Conservation (phyloP, 2,888 invertebrate species). For the Lagria hirta region DNA sequence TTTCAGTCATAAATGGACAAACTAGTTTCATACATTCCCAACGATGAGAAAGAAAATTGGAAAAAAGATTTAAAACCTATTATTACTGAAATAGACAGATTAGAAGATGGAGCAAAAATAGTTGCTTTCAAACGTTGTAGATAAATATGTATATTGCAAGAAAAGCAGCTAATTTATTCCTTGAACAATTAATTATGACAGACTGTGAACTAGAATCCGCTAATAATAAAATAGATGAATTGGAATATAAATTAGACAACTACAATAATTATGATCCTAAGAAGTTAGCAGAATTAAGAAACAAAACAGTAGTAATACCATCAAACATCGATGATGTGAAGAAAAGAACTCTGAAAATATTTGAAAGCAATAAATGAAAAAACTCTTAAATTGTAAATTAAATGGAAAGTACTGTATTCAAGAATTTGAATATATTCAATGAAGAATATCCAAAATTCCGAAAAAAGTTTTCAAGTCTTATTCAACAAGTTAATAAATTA, state of each 20-base stretch:
- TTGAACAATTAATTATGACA: conserved; percentile 26
- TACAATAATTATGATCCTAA: conserved; percentile 21
- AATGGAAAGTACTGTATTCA: conserved; percentile 25
- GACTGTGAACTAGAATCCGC: conserved; percentile 25
- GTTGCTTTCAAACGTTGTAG: conserved; percentile 19
- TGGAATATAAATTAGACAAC: conserved; percentile 22
- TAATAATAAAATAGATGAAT: conserved; percentile 24
- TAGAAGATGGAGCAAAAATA: conserved; percentile 21
- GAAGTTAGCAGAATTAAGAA: conserved; percentile 18
- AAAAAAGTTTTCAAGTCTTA: conserved; percentile 26
- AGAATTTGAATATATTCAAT: conserved; percentile 23
- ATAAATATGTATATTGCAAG: conserved; percentile 5
- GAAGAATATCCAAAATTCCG: conserved; percentile 26
- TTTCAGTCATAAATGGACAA: conserved; percentile 14
- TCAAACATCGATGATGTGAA: conserved; percentile 21
- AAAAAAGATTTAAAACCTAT: conserved; percentile 14
- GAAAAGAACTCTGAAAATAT: conserved; percentile 21
- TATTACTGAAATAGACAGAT: conserved; percentile 12
- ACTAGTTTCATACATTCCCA: conserved; percentile 5
- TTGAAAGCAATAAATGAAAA: conserved; percentile 21
- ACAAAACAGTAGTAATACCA: conserved; percentile 23
- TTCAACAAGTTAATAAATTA: conserved; percentile 17
- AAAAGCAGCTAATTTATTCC: conserved; percentile 17
- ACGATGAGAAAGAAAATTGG: conserved; percentile 14
- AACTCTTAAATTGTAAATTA: conserved; percentile 20